These are phyloP conservation scores for Leptura quadrifasciata DNA, from an alignment of 2,888 invertebrate species.

Conservation along the genomic window DNA sequence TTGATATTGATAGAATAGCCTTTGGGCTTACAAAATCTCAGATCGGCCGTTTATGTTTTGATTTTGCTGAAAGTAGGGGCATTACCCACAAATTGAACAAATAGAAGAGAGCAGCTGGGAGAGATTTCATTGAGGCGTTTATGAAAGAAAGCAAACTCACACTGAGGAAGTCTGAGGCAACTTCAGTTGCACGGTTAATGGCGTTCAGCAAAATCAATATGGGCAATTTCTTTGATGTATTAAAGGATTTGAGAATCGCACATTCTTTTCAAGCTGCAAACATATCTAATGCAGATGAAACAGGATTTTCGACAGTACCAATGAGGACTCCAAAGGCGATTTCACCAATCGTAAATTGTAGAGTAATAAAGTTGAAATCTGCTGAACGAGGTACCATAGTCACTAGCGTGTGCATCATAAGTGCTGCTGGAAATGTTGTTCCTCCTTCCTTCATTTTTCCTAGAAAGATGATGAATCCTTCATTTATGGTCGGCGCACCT, in stretches of 20 bases:
- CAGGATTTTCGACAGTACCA: constrained; percentile 16
- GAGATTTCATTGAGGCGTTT: constrained; percentile 41
- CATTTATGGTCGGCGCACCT: constrained; percentile 21
- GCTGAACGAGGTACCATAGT: constrained; percentile 42
- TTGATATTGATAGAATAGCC: constrained; percentile 36
- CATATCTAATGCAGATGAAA: not conserved
- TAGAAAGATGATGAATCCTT: constrained; percentile 43
- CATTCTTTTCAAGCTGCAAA: not conserved
- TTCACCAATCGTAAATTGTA: constrained; percentile 14
- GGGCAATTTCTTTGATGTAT: constrained; percentile 34
- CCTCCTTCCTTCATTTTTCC: constrained; percentile 41
- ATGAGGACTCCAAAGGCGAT: constrained; percentile 22
- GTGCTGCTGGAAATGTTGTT: constrained; percentile 40
- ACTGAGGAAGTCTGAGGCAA: constrained; percentile 39
- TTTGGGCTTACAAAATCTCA: constrained; percentile 44
- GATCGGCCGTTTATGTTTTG: constrained; percentile 37
- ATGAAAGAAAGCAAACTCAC: constrained; percentile 42
- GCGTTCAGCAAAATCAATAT: constrained; percentile 33
- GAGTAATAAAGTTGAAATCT: constrained; percentile 41
- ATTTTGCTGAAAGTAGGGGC: constrained; percentile 44
- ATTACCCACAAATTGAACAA: constrained; percentile 43
- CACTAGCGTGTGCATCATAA: constrained; percentile 37
- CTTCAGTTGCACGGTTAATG: constrained; percentile 45
- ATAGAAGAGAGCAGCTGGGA: constrained; percentile 33
- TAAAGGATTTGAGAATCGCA: constrained; percentile 18